Base-by-base conservation (phyloP, 2,113 vertebrate genomes). In the Hypanus sabinus region DNA sequence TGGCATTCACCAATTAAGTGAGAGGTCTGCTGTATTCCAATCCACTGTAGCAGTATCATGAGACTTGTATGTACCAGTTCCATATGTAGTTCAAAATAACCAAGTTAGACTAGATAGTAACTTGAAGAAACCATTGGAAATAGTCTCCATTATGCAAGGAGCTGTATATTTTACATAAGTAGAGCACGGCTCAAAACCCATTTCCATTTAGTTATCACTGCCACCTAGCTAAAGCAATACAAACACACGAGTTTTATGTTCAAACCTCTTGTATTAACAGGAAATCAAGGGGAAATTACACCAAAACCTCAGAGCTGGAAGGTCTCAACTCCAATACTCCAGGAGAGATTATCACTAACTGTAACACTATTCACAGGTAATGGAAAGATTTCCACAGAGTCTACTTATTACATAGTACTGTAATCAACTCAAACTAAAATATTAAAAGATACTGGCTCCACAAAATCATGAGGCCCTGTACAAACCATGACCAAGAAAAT, bases 251-350 rank as follows among this genome's bases (percentile, higher is more conserved):
- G 62, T 62, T 22, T 73, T 92, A 38, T 71, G 91, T 73, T 93
- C 68, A 93, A 93, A 93, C 70, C 91, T 75, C 70, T 55, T 93
- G 91, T 93, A 73, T 93, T 93, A 75, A 73, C 22, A 14, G 36
- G 91, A 9, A 71, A 71, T 71, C 18, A 18, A 46, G 68, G 20
- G 65, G 36, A 70, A 73, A 75, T 93, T 75, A 75, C 91, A 93
- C 70, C 91, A 27, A 93, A 73, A 93, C 68, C 68, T 75, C 68
- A 24, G 11, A 71, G 70, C 91, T 73, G 70, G 6, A 75, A 93
- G 91, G 27, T 46, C 70, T 14, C 27, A 3, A 83, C 80, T 55
- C 36, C 33, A 83, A 55, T 9, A 93, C 33, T 27, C 68, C 60
- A 90, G 30, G 30, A 55, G 68, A 93, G 36, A 75, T 33, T 60